Evolutionary conservation across 2,797 vertebrate species (phyloP), one percentile per base, ranked within the genome.

Genomic region (Rhadinocentrus ornatus): DNA sequence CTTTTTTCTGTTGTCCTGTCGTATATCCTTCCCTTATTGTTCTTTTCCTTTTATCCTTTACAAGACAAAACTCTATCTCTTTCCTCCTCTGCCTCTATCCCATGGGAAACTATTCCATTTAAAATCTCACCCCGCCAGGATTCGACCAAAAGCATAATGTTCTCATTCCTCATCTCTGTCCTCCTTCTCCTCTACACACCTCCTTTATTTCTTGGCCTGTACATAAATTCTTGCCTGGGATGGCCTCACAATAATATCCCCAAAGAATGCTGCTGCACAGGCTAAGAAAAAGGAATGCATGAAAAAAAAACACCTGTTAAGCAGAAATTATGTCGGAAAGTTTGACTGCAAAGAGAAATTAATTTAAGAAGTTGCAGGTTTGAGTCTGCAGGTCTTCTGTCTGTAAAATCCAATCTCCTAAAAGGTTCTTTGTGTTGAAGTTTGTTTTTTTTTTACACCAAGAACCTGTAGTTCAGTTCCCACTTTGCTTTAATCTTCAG

Each of bases 101-200:
- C 76, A 66, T 6, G 26, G 68, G 82, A 46, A 82, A 79, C 63
- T 64, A 68, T 85, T 88, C 83, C 73, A 85, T 79, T 89, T 80
- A 76, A 76, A 5, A 44, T 44, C 62, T 85, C 78, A 34, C 79
- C 78, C 80, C 75, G 5, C 31, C 39, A 18, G 9, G 39, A 44
- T 81, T 72, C 62, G 22, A 58, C 70, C 75, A 37, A 32, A 73
- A 10, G 41, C 11, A 16, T 44, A 6, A 44, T 66, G 57, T 65
- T 70, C 76, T 56, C 65, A 66, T 71, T 73, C 35, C 62, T 80
- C 63, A 55, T 62, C 64, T 67, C 55, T 27, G 72, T 57, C 61
- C 69, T 62, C 52, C 48, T 41, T 57, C 69, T 75, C 64, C 44
- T 48, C 58, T 34, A 18, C 12, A 27, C 1, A 24, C 37, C 11